Evolutionary conservation across 1,140 invertebrate genomes (phyloP).

Genomic region (Leptoteleia sp.): DNA sequence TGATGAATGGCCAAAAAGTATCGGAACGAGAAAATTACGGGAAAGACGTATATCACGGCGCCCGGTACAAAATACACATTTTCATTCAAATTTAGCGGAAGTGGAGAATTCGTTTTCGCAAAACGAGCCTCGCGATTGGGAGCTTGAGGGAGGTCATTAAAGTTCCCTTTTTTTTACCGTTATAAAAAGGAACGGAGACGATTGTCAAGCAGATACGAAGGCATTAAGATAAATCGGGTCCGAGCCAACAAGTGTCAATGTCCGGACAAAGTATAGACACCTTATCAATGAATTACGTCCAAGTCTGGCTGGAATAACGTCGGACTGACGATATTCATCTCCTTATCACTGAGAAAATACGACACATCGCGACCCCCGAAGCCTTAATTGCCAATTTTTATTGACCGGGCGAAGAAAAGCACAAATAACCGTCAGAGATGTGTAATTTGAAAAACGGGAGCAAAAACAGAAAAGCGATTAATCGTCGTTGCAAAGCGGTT

Average conservation of each 20-base stretch:
- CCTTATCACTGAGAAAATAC: constrained; percentile 20
- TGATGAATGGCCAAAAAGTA: constrained; percentile 12
- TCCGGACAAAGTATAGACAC: constrained; percentile 18
- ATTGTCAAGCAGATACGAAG: constrained; percentile 12
- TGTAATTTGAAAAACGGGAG: too few species aligned
- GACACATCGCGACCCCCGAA: neutral
- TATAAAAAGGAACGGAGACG: neutral
- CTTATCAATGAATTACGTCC: constrained; percentile 26
- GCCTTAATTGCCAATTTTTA: constrained; percentile 4
- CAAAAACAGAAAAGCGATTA: constrained; percentile 5
- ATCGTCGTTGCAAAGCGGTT: neutral
- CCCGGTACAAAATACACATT: neutral
- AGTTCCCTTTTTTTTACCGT: neutral
- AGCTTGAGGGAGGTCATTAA: neutral
- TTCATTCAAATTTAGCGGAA: neutral
- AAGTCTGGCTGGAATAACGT: constrained; percentile 21
- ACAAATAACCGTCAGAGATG: constrained; percentile 1
- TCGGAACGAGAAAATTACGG: neutral
- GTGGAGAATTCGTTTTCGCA: neutral
- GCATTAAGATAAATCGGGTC: constrained; percentile 22
- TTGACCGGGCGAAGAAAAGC: neutral
- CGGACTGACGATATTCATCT: constrained; percentile 33
- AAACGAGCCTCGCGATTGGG: neutral
- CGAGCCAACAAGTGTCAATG: constrained; percentile 34
- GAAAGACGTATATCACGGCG: neutral